These are phyloP conservation scores for Dorcus hopei DNA, from an alignment of 2,888 invertebrate species.

Conservation along the genomic window DNA sequence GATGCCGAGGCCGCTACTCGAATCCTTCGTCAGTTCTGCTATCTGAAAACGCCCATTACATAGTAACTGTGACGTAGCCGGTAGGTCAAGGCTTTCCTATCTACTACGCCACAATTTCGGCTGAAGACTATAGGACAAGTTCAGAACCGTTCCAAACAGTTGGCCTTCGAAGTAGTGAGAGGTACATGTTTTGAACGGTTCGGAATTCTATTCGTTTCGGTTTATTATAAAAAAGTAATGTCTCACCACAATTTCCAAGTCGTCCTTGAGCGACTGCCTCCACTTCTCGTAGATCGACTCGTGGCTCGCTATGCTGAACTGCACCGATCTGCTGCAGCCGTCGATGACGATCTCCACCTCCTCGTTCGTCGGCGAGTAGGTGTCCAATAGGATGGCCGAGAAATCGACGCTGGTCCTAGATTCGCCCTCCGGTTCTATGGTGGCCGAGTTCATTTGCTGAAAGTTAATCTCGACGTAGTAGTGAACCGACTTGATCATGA, in stretches of 20 bases:
- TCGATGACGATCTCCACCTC: conserved; percentile 67
- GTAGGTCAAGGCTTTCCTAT: too few relatives aligned
- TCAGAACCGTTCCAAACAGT: too few relatives aligned
- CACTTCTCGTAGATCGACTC: conserved; percentile 73
- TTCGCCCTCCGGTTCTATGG: conserved; percentile 63
- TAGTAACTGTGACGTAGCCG: not conserved
- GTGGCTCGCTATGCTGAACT: conserved; percentile 56
- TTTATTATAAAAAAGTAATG: not conserved
- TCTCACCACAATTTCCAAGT: conserved; percentile 76
- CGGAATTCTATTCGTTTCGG: too few relatives aligned
- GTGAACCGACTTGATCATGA: not conserved
- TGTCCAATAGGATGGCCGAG: conserved; percentile 46
- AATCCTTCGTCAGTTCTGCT: conserved; percentile 79
- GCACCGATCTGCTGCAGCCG: conserved; percentile 42
- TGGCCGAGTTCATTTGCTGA: conserved; percentile 18
- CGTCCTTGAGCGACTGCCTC: conserved; percentile 67
- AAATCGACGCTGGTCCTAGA: conserved; percentile 60
- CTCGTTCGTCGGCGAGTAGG: conserved; percentile 57
- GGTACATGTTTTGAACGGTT: too few relatives aligned
- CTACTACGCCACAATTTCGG: too few relatives aligned
- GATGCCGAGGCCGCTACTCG: conserved; percentile 82
- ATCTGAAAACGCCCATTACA: conserved; percentile 57
- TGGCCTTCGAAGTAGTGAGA: too few relatives aligned
- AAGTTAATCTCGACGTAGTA: conserved; percentile 2
- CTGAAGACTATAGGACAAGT: too few relatives aligned